Conservation (phyloP, 2,797 vertebrate genomes). For the Sciurus carolinensis region DNA sequence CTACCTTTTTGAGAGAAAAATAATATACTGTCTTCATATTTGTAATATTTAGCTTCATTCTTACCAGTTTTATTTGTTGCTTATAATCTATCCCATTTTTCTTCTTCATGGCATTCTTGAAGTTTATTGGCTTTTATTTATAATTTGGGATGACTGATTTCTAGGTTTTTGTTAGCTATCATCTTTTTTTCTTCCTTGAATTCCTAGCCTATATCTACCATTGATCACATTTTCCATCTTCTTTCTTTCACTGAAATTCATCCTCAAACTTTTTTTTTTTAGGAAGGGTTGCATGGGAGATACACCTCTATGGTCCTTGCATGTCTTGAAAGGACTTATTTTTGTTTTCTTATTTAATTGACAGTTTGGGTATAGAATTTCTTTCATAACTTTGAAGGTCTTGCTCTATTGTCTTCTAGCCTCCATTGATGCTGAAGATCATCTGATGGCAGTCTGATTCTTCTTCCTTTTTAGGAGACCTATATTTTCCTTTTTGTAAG, state of each 20-base stretch:
- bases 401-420: neutral
- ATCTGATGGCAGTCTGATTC: neutral
- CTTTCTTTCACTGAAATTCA: constrained; percentile 23
- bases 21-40: neutral
- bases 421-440: neutral
- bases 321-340: neutral
- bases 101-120: neutral
- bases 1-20: constrained; percentile 2
- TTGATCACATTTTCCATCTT: neutral
- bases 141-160: neutral
- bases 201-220: neutral
- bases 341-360: constrained; percentile 39
- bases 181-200: neutral
- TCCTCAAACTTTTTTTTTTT: neutral
- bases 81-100: neutral
- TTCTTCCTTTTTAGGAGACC: neutral
- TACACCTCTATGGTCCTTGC: neutral
- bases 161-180: neutral
- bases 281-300: neutral
- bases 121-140: neutral
- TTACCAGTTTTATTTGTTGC: neutral
- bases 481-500: neutral
- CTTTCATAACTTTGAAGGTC: neutral
- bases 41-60: neutral
- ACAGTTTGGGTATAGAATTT: neutral